Evolutionary conservation across 2,797 vertebrate species (phyloP).

Genomic region (Calcarius lapponicus): DNA sequence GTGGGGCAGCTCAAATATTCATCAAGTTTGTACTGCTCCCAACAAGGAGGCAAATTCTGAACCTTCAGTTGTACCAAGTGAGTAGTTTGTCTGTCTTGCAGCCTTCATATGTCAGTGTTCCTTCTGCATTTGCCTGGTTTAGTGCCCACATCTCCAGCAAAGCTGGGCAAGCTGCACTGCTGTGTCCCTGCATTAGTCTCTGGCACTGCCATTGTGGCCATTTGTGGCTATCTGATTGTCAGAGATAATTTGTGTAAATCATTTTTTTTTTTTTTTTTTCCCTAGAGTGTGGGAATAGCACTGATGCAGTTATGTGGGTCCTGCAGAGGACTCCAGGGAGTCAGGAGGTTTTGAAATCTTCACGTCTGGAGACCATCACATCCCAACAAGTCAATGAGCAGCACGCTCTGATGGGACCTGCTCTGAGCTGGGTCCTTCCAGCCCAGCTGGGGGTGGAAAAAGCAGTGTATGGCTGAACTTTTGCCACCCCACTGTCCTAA

Average conservation of each 20-base stretch:
- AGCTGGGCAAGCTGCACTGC: neutral
- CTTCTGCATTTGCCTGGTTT: neutral
- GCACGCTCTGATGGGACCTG: accelerated
- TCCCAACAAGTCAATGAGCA: neutral
- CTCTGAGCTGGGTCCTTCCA: neutral
- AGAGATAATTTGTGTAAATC: neutral
- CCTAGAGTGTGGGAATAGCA: neutral
- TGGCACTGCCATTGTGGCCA: accelerated
- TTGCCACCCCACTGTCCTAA: neutral
- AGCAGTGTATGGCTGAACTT: neutral
- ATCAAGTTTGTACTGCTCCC: neutral
- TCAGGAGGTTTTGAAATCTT: neutral
- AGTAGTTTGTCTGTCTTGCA: neutral
- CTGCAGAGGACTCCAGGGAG: neutral
- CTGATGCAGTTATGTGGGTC: neutral
- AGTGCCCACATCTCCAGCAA: neutral
- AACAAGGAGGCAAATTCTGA: neutral
- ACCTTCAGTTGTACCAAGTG: neutral
- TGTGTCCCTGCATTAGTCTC: neutral
- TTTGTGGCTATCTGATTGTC: neutral
- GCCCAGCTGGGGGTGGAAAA: neutral
- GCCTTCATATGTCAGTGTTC: neutral
- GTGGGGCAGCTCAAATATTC: neutral
- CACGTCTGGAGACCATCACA: neutral
- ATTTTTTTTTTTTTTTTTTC: neutral